A percentile compares a stretch with the other conserved stretches of the same genome.
These are phyloP conservation scores for Nomada ruficornis DNA, from an alignment of 2,888 invertebrate species.

Conservation along the genomic window DNA sequence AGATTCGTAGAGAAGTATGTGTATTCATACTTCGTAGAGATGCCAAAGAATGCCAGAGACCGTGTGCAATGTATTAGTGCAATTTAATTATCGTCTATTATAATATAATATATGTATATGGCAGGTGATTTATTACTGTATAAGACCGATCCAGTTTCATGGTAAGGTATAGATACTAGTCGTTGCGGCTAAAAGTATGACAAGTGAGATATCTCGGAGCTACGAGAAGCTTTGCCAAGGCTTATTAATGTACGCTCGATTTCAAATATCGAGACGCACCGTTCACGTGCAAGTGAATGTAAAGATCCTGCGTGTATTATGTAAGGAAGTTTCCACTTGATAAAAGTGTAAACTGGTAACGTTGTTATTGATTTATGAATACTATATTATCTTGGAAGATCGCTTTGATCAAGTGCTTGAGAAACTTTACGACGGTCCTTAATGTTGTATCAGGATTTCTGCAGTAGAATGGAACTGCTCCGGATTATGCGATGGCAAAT, in stretches of 20 bases:
- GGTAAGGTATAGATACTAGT: conserved; percentile 45
- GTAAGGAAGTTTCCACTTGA: conserved; percentile 28
- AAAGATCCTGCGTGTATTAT: neutral
- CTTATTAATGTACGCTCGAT: conserved; percentile 6
- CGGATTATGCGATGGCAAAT: conserved; percentile 30
- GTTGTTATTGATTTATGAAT: conserved; percentile 47
- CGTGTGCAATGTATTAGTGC: conserved; percentile 80
- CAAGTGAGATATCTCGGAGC: conserved; percentile 15
- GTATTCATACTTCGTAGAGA: conserved; percentile 72
- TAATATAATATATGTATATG: conserved; percentile 45
- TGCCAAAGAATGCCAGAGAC: conserved; percentile 77
- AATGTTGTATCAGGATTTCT: conserved; percentile 41
- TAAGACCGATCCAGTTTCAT: conserved; percentile 36
- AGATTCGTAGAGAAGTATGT: conserved; percentile 49
- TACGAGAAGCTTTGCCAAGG: conserved; percentile 15
- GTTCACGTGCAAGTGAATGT: conserved; percentile 6
- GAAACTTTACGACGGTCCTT: conserved; percentile 21
- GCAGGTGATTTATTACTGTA: conserved; percentile 47
- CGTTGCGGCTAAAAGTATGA: conserved; percentile 23
- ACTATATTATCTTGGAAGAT: conserved; percentile 31
- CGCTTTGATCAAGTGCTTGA: conserved; percentile 11
- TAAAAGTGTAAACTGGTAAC: conserved; percentile 31
- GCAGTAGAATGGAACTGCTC: conserved; percentile 26
- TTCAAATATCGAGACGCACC: neutral
- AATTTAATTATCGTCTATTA: conserved; percentile 73